Evolutionary conservation across 1,140 invertebrate species (phyloP), one percentile per base, ranked within the genome.

Genomic region (Neodiprion virginianus): DNA sequence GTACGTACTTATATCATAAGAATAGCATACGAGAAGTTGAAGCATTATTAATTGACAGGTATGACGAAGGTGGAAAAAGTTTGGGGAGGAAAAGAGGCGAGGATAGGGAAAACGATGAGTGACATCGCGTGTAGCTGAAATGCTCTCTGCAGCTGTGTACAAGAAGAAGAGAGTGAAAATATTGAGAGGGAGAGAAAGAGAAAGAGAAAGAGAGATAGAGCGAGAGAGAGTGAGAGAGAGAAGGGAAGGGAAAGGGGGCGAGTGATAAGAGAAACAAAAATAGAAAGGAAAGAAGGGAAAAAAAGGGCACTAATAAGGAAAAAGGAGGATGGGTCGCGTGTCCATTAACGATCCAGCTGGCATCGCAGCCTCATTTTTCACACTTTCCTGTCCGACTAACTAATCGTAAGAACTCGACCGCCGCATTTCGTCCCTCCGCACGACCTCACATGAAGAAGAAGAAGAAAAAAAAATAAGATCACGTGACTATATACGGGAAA

Each of bases 301-400:
- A 28, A 48, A 17, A 40, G 67, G 53, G 28, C 14, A 72, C 10
- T 28, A 72, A 49, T 48, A 68, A 72, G 66, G 69, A 68, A 48
- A 72, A 74, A 70, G 49, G 8, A 50, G 73, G 65, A 71, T n/a
- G 48, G 75, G 65, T 40, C 53, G 14, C 47, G 23, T 40, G 28
- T 4, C 28, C 28, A 40, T 40, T 40, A 40, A 40, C 28, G 28
- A 40, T 40, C 28, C 28, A 40, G 5, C 28, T 40, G 28, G 28
- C 28, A 40, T 40, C 28, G 28, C 28, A 40, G 28, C 28, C 28
- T 40, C 28, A 40, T 40, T 1, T 40, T 40, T 40, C 28, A 40
- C 28, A 40, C 28, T 40, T 40, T 40, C 28, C 28, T 40, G 28
- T 40, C 28, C 28, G 28, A 40, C 28, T 40, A 1, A 40, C 28